These are phyloP conservation scores for Crossoptilon crossoptilon DNA, from an alignment of 2,797 vertebrate genomes.

Conservation along the genomic window DNA sequence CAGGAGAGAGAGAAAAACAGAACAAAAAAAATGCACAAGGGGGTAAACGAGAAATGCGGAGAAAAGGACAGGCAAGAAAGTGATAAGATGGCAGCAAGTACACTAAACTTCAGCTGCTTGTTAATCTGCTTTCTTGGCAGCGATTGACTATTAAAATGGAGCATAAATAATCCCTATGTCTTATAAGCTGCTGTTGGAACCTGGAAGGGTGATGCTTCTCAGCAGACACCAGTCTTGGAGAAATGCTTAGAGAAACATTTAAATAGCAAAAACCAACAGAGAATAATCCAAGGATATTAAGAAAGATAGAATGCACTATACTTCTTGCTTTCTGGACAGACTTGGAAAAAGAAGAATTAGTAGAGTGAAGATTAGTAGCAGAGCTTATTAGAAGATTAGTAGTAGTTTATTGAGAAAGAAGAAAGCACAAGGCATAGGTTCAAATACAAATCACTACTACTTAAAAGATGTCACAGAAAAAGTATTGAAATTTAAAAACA, in stretches of 20 bases:
- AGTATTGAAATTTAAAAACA: not conserved
- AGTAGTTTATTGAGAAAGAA: slow-evolving; percentile 14
- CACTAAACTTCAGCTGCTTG: not conserved
- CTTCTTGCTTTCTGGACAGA: slow-evolving; percentile 6
- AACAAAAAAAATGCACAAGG: not conserved
- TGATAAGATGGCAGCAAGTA: slow-evolving; percentile 10
- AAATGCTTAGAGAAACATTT: slow-evolving; percentile 27
- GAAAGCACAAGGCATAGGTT: slow-evolving; percentile 5
- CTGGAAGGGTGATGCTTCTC: not conserved
- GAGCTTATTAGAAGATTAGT: not conserved
- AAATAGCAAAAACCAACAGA: slow-evolving; percentile 28
- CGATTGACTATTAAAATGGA: not conserved
- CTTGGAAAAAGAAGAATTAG: not conserved
- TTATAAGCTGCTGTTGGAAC: not conserved
- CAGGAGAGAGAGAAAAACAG: not conserved
- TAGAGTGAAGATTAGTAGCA: not conserved
- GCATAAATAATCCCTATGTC: not conserved
- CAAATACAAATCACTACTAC: slow-evolving; percentile 22
- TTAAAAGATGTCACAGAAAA: slow-evolving; percentile 9
- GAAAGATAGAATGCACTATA: not conserved
- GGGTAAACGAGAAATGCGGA: not conserved
- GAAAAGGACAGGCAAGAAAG: slow-evolving; percentile 12
- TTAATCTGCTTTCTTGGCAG: slow-evolving; percentile 5
- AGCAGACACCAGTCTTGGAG: not conserved
- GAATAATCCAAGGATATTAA: slow-evolving; percentile 12